These are phyloP conservation scores for Oxyura jamaicensis DNA, from an alignment of 2,113 vertebrate genomes.

Conservation along the genomic window DNA sequence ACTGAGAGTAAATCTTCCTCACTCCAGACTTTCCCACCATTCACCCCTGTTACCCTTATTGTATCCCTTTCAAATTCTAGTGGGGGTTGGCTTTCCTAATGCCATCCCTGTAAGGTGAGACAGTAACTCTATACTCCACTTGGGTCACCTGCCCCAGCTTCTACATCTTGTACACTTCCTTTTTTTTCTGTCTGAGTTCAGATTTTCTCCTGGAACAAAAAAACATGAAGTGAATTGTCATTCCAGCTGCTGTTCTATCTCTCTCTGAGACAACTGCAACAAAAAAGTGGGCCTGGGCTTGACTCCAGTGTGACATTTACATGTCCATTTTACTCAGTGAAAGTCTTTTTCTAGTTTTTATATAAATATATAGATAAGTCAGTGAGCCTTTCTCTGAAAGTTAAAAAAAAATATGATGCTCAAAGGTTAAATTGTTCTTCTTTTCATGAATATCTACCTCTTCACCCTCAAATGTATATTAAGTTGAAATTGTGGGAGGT, in stretches of 20 bases:
- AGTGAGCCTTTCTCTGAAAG: neutral
- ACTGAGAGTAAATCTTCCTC: no score
- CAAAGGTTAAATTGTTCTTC: neutral
- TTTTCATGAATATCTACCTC: neutral
- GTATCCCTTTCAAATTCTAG: no score
- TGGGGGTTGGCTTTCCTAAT: no score
- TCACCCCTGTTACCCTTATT: no score
- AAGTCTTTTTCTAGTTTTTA: neutral
- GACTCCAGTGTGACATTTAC: neutral
- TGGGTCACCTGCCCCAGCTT: no score
- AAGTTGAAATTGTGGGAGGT: slow-evolving; percentile 56
- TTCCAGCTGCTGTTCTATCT: neutral
- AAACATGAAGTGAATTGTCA: neutral
- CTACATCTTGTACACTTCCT: no score
- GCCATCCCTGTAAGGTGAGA: no score
- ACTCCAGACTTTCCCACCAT: no score
- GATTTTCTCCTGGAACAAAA: neutral
- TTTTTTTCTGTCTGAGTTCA: neutral
- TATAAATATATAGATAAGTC: neutral
- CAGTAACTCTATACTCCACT: no score
- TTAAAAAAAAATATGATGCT: neutral
- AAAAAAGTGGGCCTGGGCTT: neutral
- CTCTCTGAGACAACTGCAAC: neutral
- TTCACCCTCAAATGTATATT: slow-evolving; percentile 22
- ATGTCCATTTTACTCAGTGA: neutral